Percentiles rank a stretch among this genome's conserved stretches.
These are phyloP conservation scores for Phocides pigmalion DNA, from an alignment of 1,140 invertebrate genomes.

Conservation along the genomic window DNA sequence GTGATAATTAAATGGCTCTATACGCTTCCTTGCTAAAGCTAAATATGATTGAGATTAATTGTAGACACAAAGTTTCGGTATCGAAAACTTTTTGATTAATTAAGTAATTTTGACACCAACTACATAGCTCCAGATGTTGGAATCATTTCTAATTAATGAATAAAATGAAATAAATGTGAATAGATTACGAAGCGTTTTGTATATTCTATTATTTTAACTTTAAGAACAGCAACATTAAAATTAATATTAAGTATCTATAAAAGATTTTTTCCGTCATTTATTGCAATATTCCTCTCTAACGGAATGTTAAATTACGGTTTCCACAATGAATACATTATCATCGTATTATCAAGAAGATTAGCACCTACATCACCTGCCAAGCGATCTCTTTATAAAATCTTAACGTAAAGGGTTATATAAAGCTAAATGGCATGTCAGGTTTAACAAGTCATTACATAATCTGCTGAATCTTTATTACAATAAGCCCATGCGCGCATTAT, in stretches of 20 bases:
- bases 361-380: constrained; percentile 27
- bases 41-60: constrained; percentile 20
- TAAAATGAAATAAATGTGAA: too few relatives aligned
- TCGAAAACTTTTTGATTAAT: constrained; percentile 17
- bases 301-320: not conserved
- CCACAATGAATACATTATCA: not conserved
- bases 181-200: too few relatives aligned
- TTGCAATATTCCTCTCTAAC: not conserved
- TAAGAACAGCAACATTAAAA: too few relatives aligned
- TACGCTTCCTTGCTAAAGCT: not conserved
- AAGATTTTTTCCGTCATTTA: constrained; percentile 1
- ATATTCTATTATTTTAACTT: too few relatives aligned
- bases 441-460: constrained; percentile 15
- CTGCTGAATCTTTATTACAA: constrained; percentile 1
- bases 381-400: constrained; percentile 6
- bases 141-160: not conserved
- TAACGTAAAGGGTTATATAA: constrained; percentile 13
- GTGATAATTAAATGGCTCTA: not conserved
- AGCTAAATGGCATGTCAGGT: constrained; percentile 1
- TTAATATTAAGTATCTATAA: too few relatives aligned
- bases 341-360: constrained; percentile 17
- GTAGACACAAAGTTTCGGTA: not conserved
- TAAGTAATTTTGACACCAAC: constrained; percentile 11
- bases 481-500: not conserved
- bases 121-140: not conserved